Conservation (phyloP, 2,113 vertebrate species). For the Hippocampus guttulatus region DNA sequence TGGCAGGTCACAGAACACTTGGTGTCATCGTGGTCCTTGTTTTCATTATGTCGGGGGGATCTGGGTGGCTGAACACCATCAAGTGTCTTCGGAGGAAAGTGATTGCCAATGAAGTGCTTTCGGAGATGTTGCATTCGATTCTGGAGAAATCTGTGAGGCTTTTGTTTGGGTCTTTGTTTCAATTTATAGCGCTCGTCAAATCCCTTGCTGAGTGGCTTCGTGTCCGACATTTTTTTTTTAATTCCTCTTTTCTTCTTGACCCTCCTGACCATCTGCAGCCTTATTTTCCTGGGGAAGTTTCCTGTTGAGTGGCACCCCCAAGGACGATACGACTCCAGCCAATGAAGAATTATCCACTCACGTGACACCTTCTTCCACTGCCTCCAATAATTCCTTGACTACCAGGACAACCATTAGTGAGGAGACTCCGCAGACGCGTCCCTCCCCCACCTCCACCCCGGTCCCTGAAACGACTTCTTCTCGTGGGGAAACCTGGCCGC, state of each 20-base stretch:
- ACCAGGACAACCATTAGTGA: conserved; percentile 24
- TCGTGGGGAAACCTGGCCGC: conserved; percentile 36
- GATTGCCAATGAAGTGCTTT: neutral
- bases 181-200: no score
- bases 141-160: conserved; percentile 9
- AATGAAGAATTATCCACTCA: conserved; percentile 40
- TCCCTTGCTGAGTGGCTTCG: neutral
- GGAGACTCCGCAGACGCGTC: conserved; percentile 27
- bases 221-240: conserved; percentile 25
- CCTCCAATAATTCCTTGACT: conserved; percentile 28
- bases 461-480: conserved; percentile 26
- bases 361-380: conserved; percentile 30
- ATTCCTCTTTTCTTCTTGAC: conserved; percentile 5
- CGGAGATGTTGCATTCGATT: neutral
- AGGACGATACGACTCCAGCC: conserved; percentile 27
- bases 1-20: conserved; percentile 2
- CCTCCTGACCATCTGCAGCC: conserved; percentile 35
- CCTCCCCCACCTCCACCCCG: conserved; percentile 23
- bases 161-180: conserved; percentile 12
- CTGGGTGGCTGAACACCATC: conserved; percentile 10
- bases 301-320: conserved; percentile 37
- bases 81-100: conserved; percentile 1
- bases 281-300: conserved; percentile 51
- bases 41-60: neutral
- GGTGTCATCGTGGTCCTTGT: neutral